Conservation (phyloP, 2,888 invertebrate species). For the Chromoteleia sp. region DNA sequence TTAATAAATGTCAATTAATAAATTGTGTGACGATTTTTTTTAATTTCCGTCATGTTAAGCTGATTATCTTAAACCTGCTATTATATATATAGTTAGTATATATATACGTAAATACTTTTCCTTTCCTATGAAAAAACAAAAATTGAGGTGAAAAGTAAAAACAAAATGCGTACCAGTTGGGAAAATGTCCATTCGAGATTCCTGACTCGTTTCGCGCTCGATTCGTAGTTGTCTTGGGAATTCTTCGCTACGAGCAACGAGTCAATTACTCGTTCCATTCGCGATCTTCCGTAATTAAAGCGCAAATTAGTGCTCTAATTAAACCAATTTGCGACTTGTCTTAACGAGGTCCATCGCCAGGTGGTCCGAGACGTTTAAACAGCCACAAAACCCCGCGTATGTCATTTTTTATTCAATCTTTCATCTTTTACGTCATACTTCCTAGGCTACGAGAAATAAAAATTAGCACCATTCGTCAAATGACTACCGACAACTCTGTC, state of each 20-base stretch:
- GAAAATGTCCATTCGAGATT: constrained; percentile 54
- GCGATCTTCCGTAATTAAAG: constrained; percentile 73
- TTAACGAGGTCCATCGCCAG: constrained; percentile 73
- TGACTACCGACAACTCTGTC: too few relatives aligned
- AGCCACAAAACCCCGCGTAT: constrained; percentile 24
- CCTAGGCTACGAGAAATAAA: constrained; percentile 4
- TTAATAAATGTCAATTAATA: too few relatives aligned
- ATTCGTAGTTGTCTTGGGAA: constrained; percentile 44
- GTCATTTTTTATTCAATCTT: constrained; percentile 50
- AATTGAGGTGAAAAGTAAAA: constrained; percentile 33
- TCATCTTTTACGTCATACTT: constrained; percentile 58
- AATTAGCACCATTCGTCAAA: constrained; percentile 3
- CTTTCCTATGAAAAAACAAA: constrained; percentile 13
- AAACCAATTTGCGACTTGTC: constrained; percentile 77
- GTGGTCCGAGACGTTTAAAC: constrained; percentile 71
- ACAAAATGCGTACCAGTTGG: constrained; percentile 53
- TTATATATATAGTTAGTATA: neutral
- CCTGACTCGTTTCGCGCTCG: constrained; percentile 51
- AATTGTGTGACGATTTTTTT: too few relatives aligned
- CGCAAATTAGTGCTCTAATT: constrained; percentile 76
- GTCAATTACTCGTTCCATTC: constrained; percentile 74
- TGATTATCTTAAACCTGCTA: neutral
- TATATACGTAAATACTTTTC: constrained; percentile 16
- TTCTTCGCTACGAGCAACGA: constrained; percentile 68
- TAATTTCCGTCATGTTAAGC: neutral